Percentiles rank a stretch among this genome's conserved stretches.
Conservation (phyloP, 2,113 vertebrate species). For the Actinemys pallida region DNA sequence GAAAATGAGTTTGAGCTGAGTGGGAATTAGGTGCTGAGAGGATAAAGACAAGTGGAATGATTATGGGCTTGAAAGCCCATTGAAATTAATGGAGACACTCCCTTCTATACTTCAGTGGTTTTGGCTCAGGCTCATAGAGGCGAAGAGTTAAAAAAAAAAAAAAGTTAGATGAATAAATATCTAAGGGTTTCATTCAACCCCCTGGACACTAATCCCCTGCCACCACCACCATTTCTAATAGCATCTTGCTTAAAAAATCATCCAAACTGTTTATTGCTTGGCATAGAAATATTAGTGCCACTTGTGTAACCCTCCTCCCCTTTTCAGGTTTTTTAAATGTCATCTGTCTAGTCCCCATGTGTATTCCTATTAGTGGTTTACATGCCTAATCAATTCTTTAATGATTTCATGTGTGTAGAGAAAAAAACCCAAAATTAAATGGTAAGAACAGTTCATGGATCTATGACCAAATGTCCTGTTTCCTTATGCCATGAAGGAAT, state of each 20-base stretch:
- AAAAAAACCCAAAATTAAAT: neutral
- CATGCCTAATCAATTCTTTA: neutral
- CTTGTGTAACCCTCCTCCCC: neutral
- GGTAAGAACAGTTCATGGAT: neutral
- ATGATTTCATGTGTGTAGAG: neutral
- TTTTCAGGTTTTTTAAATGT: neutral
- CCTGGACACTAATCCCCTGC: neutral
- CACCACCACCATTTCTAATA: neutral
- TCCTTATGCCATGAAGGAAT: neutral
- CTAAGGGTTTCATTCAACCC: neutral
- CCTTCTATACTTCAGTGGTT: neutral
- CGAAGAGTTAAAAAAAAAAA: neutral
- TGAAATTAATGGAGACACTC: neutral
- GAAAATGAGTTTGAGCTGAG: neutral
- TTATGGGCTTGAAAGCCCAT: rapidly evolving
- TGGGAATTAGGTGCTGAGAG: neutral
- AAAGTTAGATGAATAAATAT: neutral
- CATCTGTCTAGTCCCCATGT: neutral
- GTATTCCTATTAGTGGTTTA: neutral
- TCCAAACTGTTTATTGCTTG: neutral
- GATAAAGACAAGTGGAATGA: neutral
- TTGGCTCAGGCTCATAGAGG: neutral
- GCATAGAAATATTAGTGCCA: neutral
- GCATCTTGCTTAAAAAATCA: neutral
- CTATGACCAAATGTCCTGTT: neutral